Percentiles rank a stretch among this genome's conserved stretches.
phyloP scores from a whole-genome alignment of 2,888 invertebrate genomes.

The Philaethria dido region DNA sequence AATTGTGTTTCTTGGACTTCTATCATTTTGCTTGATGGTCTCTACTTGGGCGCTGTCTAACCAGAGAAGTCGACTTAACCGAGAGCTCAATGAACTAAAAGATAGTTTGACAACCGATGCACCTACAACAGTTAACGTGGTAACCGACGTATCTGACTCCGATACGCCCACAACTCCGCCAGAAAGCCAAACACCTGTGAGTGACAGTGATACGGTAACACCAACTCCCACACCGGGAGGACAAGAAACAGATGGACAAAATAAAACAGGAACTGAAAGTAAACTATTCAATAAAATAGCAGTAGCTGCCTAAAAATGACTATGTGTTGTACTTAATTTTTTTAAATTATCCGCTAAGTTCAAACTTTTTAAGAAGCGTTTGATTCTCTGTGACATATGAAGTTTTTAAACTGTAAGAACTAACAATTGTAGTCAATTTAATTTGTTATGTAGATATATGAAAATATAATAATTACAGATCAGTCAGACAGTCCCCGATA shows the following conservation, averaged over 20 bases:
- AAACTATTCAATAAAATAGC: slow-evolving; percentile 7
- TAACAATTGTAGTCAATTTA: too few species aligned
- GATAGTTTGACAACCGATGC: slow-evolving; percentile 27
- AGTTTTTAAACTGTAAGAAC: too few species aligned
- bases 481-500: too few species aligned
- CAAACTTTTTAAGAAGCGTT: too few species aligned
- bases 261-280: not conserved
- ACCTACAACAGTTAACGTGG: not conserved
- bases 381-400: too few species aligned
- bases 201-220: too few species aligned
- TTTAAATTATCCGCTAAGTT: not conserved
- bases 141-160: too few species aligned
- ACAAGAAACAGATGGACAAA: not conserved
- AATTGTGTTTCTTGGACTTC: slow-evolving; percentile 64
- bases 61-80: slow-evolving; percentile 59
- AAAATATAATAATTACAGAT: too few species aligned
- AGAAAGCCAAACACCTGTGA: too few species aligned
- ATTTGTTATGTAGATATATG: too few species aligned
- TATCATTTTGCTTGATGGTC: slow-evolving; percentile 69
- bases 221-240: too few species aligned
- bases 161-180: too few species aligned
- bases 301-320: not conserved
- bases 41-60: slow-evolving; percentile 66
- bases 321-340: not conserved
- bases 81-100: slow-evolving; percentile 53